phyloP scores from a whole-genome alignment of 1,140 invertebrate genomes.

The Paralvinella palmiformis region DNA sequence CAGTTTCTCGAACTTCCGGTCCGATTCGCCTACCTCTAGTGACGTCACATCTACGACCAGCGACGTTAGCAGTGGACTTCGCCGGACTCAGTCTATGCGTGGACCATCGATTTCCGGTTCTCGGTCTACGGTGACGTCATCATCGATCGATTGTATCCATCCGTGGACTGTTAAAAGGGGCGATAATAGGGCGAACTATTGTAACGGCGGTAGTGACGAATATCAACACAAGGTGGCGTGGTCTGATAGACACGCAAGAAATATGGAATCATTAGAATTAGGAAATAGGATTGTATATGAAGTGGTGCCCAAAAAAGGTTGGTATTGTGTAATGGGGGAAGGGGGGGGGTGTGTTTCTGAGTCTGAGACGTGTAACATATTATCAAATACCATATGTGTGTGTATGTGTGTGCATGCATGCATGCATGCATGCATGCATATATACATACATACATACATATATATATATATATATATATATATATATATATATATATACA shows the following conservation, averaged over 20 bases:
- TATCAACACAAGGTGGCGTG: background rate
- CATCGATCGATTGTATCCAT: too few species aligned
- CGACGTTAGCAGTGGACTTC: too few species aligned
- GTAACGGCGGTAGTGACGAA: too few species aligned
- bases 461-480: background rate
- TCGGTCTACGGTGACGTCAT: too few species aligned
- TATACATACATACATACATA: background rate
- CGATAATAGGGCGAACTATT: too few species aligned
- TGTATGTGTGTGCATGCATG: background rate
- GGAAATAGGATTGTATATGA: background rate
- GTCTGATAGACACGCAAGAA: background rate
- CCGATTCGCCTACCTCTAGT: too few species aligned
- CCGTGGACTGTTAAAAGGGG: too few species aligned
- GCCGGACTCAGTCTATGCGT: too few species aligned
- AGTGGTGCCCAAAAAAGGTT: background rate
- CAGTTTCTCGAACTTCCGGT: too few species aligned
- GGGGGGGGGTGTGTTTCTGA: background rate
- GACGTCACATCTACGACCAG: too few species aligned
- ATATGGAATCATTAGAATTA: background rate
- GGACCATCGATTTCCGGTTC: too few species aligned
- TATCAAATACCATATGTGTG: background rate
- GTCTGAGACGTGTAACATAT: background rate
- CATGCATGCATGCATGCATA: background rate
- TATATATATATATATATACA: conserved; percentile 8
- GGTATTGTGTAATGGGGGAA: background rate